Evolutionary conservation across 2,113 vertebrate genomes (phyloP).

Genomic region (Diglossa brunneiventris): DNA sequence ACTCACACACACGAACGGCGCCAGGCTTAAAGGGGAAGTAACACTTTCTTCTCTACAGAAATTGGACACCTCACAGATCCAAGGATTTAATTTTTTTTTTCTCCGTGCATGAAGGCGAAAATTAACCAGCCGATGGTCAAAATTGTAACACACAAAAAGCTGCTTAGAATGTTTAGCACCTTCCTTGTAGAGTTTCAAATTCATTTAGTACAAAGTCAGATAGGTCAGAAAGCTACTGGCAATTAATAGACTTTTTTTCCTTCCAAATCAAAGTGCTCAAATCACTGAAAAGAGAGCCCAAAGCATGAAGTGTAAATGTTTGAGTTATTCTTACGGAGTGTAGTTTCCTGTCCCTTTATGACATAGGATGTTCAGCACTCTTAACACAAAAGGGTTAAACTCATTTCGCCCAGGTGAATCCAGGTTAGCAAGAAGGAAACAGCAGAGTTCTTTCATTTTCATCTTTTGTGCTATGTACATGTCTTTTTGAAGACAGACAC

Average conservation of each 20-base stretch:
- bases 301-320: not conserved
- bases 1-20: slow-evolving; percentile 44
- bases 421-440: slow-evolving; percentile 46
- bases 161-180: not conserved
- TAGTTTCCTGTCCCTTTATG: not conserved
- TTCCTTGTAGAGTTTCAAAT: not conserved
- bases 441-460: slow-evolving; percentile 5
- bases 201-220: not conserved
- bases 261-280: not conserved
- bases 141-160: not conserved
- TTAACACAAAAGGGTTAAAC: slow-evolving; percentile 15
- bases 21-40: slow-evolving; percentile 81
- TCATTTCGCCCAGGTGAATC: slow-evolving; percentile 39
- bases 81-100: not conserved
- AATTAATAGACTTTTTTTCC: not conserved
- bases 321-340: not conserved
- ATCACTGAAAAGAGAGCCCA: not conserved
- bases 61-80: not conserved
- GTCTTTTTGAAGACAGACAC: not conserved
- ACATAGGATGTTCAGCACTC: not conserved
- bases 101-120: not conserved
- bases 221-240: not conserved
- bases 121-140: not conserved
- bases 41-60: slow-evolving; percentile 19
- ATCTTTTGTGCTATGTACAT: not conserved